Base-by-base conservation (phyloP, 1,140 invertebrate species). In the Xylocopa sonorina region DNA sequence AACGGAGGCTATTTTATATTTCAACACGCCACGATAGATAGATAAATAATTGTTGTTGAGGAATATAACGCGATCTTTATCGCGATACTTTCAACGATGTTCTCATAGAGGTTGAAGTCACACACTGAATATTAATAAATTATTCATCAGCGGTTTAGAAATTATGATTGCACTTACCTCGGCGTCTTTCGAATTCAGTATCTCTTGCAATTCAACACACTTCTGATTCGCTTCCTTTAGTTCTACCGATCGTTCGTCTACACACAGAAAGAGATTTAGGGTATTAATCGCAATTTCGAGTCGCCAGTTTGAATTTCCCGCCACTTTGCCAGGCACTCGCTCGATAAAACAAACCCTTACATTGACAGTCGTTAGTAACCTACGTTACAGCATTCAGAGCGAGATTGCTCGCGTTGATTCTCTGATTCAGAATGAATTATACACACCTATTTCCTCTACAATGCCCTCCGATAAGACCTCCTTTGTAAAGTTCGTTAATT, bases 401-500 rank as follows among this genome's bases (percentile, higher is more conserved):
- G 14, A 43, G 32, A 57, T 66, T 57, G 5, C n/a, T n/a, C n/a
- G 21, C 46, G 7, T 24, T 21, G 29, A 58, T 76, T 57, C 14
- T 12, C 18, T 7, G 38, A 55, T 55, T 46, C 5, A 27, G 18
- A 5, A 10, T 18, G 12, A 12, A 71, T 66, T 12, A 4, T 86
- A 90, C 90, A 91, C 93, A 91, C 93, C 95, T 83, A 90, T 91
- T 88, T 94, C 94, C 29, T 94, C 93, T 50, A 93, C 92, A 80
- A 93, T 92, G 72, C 92, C 91, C 51, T 95, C 95, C 62, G 95
- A 94, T 80, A 96, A 92, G 58, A 96, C 96, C 90, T 96, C 96
- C 86, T 95, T 95, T 77, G 96, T 96, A 87, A 96, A 95, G 91
- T 94, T 96, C 16, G 95, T 95, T 80, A 97, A 94, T 91, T 96